Evolutionary conservation across 2,888 invertebrate species (phyloP), one percentile per base, ranked within the genome.

Genomic region (Neocrepidodera transversa): DNA sequence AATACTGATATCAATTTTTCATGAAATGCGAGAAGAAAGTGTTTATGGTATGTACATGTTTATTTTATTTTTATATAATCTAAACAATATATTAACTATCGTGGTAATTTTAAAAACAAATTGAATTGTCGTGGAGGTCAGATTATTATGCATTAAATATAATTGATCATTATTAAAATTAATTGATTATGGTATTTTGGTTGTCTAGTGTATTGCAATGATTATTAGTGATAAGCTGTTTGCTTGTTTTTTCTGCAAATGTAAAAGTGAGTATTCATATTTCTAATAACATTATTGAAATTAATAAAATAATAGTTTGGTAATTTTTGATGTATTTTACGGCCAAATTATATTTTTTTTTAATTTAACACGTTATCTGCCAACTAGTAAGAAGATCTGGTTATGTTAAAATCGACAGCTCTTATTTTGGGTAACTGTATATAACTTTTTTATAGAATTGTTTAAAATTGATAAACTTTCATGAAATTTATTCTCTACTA

Each of bases 1-100:
- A 10, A 36, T 36, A 11, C n/a, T 14, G 13, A 14, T n/a, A 13
- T 36, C 16, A 11, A 2, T 36, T n/a, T 36, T 14, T 17, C n/a
- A 17, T 42, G 51, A 17, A 43, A 53, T 53, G 53, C 30, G 43
- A 53, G 53, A 53, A 32, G 43, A 43, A 43, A 53, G 32, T 10
- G 20, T 43, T 43, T 53, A 53, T 11, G 53, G 53, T 53, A 43
- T 43, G 53, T 20, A 23, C 1, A 32, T 32, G 2, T 8, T 13
- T 32, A 8, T 2, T 32, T 13, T n/a, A 13, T n/a, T 32, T 2
- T 32, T 13, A 8, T 10, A 8, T 32, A 8, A 40, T 42, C 13
- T 42, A 8, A 11, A 42, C 20, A 6, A n/a, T 14, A 10, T 2
- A 20, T 5, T 20, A 42, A 42, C 18, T 42, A 45, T 13, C 45